These are phyloP conservation scores for Phrixothrix hirtus DNA, from an alignment of 2,888 invertebrate genomes.

Conservation along the genomic window DNA sequence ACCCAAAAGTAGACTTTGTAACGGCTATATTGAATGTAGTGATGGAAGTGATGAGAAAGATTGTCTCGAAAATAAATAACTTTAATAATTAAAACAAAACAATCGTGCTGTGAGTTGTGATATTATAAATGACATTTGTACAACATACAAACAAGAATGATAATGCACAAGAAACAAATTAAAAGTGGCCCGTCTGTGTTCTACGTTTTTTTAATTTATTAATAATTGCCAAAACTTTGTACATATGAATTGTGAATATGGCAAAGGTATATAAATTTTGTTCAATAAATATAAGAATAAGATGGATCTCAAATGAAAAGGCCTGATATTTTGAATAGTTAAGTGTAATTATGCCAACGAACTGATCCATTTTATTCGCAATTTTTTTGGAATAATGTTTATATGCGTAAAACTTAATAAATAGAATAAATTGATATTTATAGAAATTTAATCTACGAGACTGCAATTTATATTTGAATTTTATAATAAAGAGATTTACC, in stretches of 20 bases:
- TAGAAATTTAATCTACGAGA: slow-evolving; percentile 9
- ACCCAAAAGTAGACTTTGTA: slow-evolving; percentile 71
- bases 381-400: too few relatives aligned
- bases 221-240: neutral
- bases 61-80: slow-evolving; percentile 49
- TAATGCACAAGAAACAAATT: neutral
- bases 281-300: too few relatives aligned
- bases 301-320: too few relatives aligned
- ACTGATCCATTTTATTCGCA: too few relatives aligned
- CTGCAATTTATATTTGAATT: slow-evolving; percentile 15
- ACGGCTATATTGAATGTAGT: slow-evolving; percentile 77
- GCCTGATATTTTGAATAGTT: too few relatives aligned
- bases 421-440: too few relatives aligned
- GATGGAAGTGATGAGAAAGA: slow-evolving; percentile 74
- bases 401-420: too few relatives aligned
- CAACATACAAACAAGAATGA: neutral
- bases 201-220: neutral
- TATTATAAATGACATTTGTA: slow-evolving; percentile 1
- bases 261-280: too few relatives aligned
- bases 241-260: neutral
- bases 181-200: too few relatives aligned
- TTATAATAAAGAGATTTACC: neutral
- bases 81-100: slow-evolving; percentile 2
- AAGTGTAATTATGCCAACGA: too few relatives aligned
- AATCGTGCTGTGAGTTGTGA: slow-evolving; percentile 21